Base-by-base conservation (phyloP, 1,140 invertebrate genomes). In the Aphaenogaster rudis region DNA sequence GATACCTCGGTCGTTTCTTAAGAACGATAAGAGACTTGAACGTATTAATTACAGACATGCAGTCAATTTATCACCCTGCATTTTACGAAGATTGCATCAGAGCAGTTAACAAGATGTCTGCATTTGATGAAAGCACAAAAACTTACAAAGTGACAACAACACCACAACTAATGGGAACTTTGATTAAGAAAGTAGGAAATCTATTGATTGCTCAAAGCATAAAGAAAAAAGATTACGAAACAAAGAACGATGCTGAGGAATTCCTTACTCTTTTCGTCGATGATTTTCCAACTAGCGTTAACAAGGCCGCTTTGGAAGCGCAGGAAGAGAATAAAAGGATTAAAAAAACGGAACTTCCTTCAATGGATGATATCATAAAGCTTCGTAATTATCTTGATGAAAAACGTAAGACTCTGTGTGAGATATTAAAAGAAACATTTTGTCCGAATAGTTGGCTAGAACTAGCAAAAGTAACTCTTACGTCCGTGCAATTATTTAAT, bases 71-170 rank as follows among this genome's bases (percentile, higher is more conserved):
- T 69, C 39, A 69, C 21, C 36, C 39, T 13, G 8, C 9, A 69
- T 69, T 69, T 69, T 69, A 69, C n/a, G 66, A 69, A 69, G 39
- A 69, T 69, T 45, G 9, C n/a, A 69, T 69, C 9, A 69, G 15
- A 69, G 39, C 66, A 69, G 39, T 69, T 69, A 69, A 69, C 5
- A 21, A 6, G 15, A 69, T 42, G 66, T 69, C 39, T 69, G 39
- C 9, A 69, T 69, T 28, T 69, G 39, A 67, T 9, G 9, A 4
- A 45, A 13, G 8, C 11, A 69, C 66, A 45, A 45, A 1, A 21
- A 69, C 66, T 45, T 69, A 69, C 3, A 45, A 69, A 69, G 39
- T 69, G 4, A 69, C 66, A 69, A 69, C 66, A 13, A 69, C 39
- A 21, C 66, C 39, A 15, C 63, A 66, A 69, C 66, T 67, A 45